Base-by-base conservation (phyloP, 2,113 vertebrate species). In the Grantiella picta region DNA sequence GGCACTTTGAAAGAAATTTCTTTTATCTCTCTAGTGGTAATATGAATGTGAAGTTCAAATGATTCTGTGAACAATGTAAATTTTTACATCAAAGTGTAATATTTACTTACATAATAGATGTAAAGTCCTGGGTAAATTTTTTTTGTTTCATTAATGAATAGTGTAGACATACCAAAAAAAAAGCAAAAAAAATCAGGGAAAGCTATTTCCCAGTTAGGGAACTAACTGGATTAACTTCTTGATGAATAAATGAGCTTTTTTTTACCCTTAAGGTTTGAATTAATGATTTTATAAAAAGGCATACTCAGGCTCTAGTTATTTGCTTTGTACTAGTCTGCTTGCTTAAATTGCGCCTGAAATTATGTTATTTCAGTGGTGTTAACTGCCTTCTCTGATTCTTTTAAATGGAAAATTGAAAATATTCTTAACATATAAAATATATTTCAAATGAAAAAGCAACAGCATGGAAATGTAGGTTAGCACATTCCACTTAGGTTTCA, bases 251-350 rank as follows among this genome's bases (percentile, higher is more conserved):
- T 96, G 60, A 86, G 31, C 49, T 49, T 84, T 72, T 94, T 94
- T 96, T 97, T 96, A 94, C 94, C 95, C 95, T 95, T 66, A 85
- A 97, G 95, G 85, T 97, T 91, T 97, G 91, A 97, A 96, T 97
- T 97, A 98, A 97, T 94, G 91, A 77, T 95, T 97, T 97, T 93
- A 56, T 77, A 66, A 96, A 97, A 85, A 88, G 85, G 44, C n/a
- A 83, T 56, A 44, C 40, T 89, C 42, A 66, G 33, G 29, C 90
- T 63, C 11, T 36, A 53, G 76, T 92, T 97, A 94, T 76, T 94
- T 86, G 31, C 92, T 94, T 97, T 94, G 85, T 96, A 57, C 60
- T 96, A 59, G 83, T 92, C 54, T 60, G 24, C 82, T 85, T 95
- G 60, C 80, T 86, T 86, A 83, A 88, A 93, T 82, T 95, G 21